Conservation (phyloP, 2,888 invertebrate species). For the Drosophila neotestacea region DNA sequence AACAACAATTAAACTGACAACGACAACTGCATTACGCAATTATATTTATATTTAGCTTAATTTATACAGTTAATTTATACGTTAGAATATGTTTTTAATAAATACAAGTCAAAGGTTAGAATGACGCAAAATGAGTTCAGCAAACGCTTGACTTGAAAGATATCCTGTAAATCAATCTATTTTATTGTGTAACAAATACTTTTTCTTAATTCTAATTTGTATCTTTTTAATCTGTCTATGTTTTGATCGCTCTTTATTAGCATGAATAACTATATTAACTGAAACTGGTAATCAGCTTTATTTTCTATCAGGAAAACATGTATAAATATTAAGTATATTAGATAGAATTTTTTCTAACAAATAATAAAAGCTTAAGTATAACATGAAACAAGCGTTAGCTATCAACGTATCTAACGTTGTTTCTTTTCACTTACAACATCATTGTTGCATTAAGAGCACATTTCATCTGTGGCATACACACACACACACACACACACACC, state of each 20-base stretch:
- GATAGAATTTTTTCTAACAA: neutral
- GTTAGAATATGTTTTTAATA: constrained; percentile 7
- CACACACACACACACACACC: neutral
- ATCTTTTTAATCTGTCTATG: neutral
- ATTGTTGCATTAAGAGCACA: constrained; percentile 44
- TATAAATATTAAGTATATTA: neutral
- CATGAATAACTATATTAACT: too few species aligned
- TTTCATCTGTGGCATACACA: constrained; percentile 22
- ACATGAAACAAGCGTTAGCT: constrained; percentile 3
- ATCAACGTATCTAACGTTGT: constrained; percentile 3
- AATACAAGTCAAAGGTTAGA: neutral
- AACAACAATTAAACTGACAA: constrained; percentile 6
- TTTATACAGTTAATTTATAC: constrained; percentile 6
- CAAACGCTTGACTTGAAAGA: neutral
- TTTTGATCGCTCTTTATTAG: too few species aligned
- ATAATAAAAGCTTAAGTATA: constrained; percentile 4
- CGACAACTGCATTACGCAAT: constrained; percentile 32
- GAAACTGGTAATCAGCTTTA: too few species aligned
- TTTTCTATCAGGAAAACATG: neutral
- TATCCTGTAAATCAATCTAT: neutral
- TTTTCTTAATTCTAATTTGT: neutral
- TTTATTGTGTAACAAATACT: too few species aligned
- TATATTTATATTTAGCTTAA: constrained; percentile 22
- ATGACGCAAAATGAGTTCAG: too few species aligned
- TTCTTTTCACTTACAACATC: constrained; percentile 33